Percentiles rank a stretch among this genome's conserved stretches.
These are phyloP conservation scores for Lydus trimaculatus DNA, from an alignment of 2,888 invertebrate species.

Conservation along the genomic window DNA sequence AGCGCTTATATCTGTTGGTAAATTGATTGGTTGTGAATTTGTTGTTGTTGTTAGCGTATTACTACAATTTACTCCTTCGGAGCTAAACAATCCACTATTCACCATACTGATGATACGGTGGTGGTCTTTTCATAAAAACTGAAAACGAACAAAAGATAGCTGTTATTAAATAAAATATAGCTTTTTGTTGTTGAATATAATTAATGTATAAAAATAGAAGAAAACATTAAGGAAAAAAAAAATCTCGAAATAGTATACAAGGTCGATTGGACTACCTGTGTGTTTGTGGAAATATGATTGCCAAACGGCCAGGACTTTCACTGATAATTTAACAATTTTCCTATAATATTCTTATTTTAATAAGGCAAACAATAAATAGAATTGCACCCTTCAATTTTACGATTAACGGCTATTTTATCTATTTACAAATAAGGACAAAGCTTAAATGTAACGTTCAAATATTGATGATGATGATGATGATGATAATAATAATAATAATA, in stretches of 20 bases:
- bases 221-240: background rate
- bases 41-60: constrained; percentile 28
- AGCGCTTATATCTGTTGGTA: constrained; percentile 41
- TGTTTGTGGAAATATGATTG: background rate
- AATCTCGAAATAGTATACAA: background rate
- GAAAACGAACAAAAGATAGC: background rate
- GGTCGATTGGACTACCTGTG: constrained; percentile 10
- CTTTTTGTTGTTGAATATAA: background rate
- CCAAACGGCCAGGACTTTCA: background rate
- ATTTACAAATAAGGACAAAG: background rate
- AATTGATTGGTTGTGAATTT: constrained; percentile 41
- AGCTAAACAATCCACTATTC: constrained; percentile 55
- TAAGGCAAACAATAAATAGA: no score
- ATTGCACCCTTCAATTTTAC: no score
- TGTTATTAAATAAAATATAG: background rate
- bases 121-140: background rate
- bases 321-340: background rate
- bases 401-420: background rate
- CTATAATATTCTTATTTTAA: no score
- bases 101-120: constrained; percentile 47
- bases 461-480: no score
- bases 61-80: constrained; percentile 44
- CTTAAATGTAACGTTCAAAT: background rate
- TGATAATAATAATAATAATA: background rate
- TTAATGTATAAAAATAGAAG: background rate